Conservation (phyloP, 2,113 vertebrate genomes). For the Myodes glareolus region DNA sequence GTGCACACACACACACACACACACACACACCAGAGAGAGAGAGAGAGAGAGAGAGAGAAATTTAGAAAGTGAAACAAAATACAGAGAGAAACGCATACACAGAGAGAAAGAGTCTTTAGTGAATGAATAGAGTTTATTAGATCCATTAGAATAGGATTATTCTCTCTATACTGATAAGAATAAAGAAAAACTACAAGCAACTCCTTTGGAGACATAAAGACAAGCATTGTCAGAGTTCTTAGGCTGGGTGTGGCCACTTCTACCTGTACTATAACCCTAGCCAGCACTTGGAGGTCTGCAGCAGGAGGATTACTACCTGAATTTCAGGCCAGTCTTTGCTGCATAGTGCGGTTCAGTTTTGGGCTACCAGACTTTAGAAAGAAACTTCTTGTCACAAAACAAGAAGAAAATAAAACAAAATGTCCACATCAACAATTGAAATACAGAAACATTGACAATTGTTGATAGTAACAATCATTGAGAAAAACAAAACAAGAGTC, state of each 20-base stretch:
- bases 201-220: background rate
- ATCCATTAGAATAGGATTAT: background rate
- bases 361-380: background rate
- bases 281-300: background rate
- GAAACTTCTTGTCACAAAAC: background rate
- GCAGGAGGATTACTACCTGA: background rate
- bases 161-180: background rate
- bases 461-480: background rate
- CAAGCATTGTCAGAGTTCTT: constrained; percentile 18
- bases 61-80: no score
- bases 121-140: background rate
- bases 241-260: background rate
- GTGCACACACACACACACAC: background rate
- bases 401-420: background rate
- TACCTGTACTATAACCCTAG: no score
- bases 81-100: no score
- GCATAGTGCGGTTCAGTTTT: background rate
- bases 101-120: background rate
- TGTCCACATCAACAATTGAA: background rate
- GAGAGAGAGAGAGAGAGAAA: background rate
- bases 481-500: background rate
- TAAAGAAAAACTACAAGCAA: background rate
- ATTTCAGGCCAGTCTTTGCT: background rate
- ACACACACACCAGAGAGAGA: background rate
- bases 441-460: background rate